Base-by-base conservation (phyloP, 1,140 invertebrate species). In the Proales similis region DNA sequence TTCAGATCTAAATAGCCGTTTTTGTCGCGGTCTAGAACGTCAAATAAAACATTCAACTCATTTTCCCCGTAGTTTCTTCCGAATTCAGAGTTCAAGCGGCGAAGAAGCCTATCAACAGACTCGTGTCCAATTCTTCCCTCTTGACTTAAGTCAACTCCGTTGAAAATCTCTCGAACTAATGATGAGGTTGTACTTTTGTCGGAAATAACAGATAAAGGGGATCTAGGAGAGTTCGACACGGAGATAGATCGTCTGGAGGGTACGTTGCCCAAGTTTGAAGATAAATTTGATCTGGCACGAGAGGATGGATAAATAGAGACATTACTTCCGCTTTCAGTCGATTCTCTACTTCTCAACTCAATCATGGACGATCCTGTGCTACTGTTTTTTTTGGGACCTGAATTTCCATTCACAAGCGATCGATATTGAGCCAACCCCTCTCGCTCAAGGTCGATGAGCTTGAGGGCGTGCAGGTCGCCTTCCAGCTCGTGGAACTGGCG, bases 61-160 rank as follows among this genome's bases (percentile, higher is more conserved):
- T 57, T 42, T 57, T 57, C 51, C 5, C 51, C 51, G 32, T 57
- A 57, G 22, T 42, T 20, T 57, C 51, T 57, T 12, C 51, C 51
- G n/a, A 57, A 42, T 2, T 42, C n/a, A 57, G 36, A 42, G 20
- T 57, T 57, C 20, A 57, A 57, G 39, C 51, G 39, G 11, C 39
- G 36, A 14, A 57, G 32, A 42, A 57, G 39, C 45, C 45, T 57
- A 11, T 57, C 51, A 57, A 42, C 51, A 42, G 39, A 36, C 30
- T 57, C 51, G 27, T 42, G 36, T 11, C 26, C 22, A 24, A 57
- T 57, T 24, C 26, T 57, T 42, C 51, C 51, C 19, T 42, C 45
- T 14, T 57, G 39, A 26, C 20, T 22, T 27, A 29, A 42, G 32
- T 57, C 51, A 5, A 57, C 45, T 26, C 36, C 39, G 39, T 42